Percentiles rank a stretch among this genome's conserved stretches.
Conservation (phyloP, 2,113 vertebrate genomes). For the Odontesthes bonariensis region DNA sequence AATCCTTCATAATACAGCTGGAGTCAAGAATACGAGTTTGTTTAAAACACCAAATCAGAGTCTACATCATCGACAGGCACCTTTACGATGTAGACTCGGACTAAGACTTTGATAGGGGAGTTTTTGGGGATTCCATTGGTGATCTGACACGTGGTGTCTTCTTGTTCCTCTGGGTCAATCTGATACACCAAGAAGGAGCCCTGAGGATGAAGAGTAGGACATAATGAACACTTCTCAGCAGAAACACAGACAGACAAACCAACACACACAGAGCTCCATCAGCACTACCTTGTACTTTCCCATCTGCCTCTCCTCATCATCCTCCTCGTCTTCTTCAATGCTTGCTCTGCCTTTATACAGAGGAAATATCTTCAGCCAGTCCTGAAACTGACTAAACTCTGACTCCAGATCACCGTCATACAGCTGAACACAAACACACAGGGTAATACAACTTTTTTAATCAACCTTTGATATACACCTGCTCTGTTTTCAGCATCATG, state of each 20-base stretch:
- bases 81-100: conserved; percentile 92
- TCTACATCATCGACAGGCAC: conserved; percentile 62
- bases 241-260: not conserved
- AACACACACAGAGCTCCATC: not conserved
- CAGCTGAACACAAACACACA: conserved; percentile 81
- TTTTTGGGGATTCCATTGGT: conserved; percentile 89
- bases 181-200: conserved; percentile 94
- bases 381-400: conserved; percentile 92
- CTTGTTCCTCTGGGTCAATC: conserved; percentile 76
- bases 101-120: conserved; percentile 89
- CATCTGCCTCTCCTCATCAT: conserved; percentile 86
- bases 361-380: conserved; percentile 90
- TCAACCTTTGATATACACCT: no score
- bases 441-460: no score
- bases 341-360: conserved; percentile 87
- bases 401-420: conserved; percentile 89
- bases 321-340: conserved; percentile 86
- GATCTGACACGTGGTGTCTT: conserved; percentile 81
- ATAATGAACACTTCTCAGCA: not conserved
- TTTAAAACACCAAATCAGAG: not conserved
- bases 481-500: no score
- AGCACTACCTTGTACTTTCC: conserved; percentile 93
- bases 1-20: not conserved
- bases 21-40: not conserved
- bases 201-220: conserved; percentile 62